phyloP scores from a whole-genome alignment of 1,140 invertebrate genomes.

The Eumaeus atala region DNA sequence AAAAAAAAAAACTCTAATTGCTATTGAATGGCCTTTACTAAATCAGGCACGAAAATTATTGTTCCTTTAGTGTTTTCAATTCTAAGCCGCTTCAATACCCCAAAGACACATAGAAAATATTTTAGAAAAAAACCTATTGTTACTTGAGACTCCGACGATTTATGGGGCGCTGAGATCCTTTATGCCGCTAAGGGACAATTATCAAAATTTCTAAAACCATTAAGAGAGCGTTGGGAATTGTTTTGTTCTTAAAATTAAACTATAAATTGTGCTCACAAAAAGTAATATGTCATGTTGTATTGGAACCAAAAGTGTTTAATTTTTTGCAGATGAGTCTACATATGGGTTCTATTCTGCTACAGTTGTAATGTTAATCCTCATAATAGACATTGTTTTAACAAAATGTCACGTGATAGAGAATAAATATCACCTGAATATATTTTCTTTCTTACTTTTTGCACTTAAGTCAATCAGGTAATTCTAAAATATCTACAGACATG shows the following conservation, averaged over 20 bases:
- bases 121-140: background rate
- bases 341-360: background rate
- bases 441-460: too few species aligned
- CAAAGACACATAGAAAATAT: background rate
- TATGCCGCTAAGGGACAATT: background rate
- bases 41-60: background rate
- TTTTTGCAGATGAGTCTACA: background rate
- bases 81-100: background rate
- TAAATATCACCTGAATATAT: too few species aligned
- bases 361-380: background rate
- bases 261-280: conserved; percentile 4
- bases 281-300: background rate
- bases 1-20: too few species aligned
- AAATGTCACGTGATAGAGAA: background rate
- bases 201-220: conserved; percentile 9
- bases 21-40: background rate
- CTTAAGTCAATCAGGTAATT: too few species aligned
- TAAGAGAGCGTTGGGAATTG: background rate
- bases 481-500: too few species aligned
- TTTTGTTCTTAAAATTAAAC: conserved; percentile 7
- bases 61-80: conserved; percentile 1
- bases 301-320: background rate
- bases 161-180: conserved; percentile 3
- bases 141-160: background rate
- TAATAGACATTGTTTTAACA: background rate